Evolutionary conservation across 2,797 vertebrate genomes (phyloP).

Genomic region (Notolabrus celidotus): DNA sequence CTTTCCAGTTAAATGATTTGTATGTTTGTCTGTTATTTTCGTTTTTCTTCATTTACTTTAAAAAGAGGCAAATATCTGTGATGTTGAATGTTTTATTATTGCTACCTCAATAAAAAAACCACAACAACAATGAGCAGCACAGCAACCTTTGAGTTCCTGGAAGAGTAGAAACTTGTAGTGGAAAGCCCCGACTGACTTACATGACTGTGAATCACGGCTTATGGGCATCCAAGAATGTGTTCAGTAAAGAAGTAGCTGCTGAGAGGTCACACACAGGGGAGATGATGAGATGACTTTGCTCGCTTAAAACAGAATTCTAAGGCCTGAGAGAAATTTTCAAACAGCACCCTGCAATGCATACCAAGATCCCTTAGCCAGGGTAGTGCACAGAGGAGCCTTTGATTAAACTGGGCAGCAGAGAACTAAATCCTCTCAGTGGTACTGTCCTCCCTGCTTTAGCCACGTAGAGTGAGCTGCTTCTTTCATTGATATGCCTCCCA

Average conservation of each 20-base stretch:
- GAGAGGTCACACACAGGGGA: slow-evolving; percentile 9
- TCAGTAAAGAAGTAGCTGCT: slow-evolving; percentile 1
- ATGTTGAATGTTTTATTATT: no score
- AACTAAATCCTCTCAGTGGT: slow-evolving; percentile 55
- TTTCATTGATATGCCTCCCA: slow-evolving; percentile 9
- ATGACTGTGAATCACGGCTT: slow-evolving; percentile 25
- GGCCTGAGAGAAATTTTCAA: slow-evolving; percentile 33
- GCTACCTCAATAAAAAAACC: no score
- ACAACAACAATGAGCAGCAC: no score
- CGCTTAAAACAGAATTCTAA: slow-evolving; percentile 18
- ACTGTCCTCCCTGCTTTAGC: slow-evolving; percentile 29
- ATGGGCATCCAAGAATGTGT: slow-evolving; percentile 4
- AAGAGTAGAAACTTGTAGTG: no score
- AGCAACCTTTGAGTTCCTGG: no score
- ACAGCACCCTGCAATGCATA: slow-evolving; percentile 68
- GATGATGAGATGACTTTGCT: slow-evolving; percentile 21
- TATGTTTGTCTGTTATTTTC: no score
- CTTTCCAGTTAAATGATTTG: no score
- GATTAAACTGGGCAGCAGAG: slow-evolving; percentile 59
- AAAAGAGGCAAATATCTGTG: no score
- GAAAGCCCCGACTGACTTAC: no score
- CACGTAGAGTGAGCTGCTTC: slow-evolving; percentile 18
- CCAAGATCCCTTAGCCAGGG: slow-evolving; percentile 67
- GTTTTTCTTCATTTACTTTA: no score
- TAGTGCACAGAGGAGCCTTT: slow-evolving; percentile 77